Base-by-base conservation (phyloP, 2,797 vertebrate species). In the Allobates femoralis region DNA sequence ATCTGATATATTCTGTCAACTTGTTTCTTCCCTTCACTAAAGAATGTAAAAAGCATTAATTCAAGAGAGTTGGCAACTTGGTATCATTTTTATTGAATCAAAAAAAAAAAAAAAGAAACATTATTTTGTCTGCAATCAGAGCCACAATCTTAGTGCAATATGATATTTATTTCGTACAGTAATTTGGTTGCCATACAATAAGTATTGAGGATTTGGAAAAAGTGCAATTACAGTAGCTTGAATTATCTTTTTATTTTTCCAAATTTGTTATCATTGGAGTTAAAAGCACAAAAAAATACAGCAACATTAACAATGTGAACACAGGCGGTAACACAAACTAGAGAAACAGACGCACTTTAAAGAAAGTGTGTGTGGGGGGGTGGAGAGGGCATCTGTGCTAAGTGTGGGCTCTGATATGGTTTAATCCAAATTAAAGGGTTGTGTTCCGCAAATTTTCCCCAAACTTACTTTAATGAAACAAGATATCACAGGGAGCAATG, bases 81-180 rank as follows among this genome's bases (percentile, higher is more conserved):
- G 53, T 90, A 56, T 82, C 56, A 75, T 79, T 86, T 46, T 86
- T 86, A 67, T 91, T 90, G 64, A 83, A 23, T 90, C 86, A 91
- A 91, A 91, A 90, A 90, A 89, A 81, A 77, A n/a, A 85, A 90
- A 91, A 91, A 90, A 90, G 90, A 89, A 81, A 77, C 32, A 85
- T 85, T 87, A 84, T 79, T 89, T 92, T 90, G 89, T 92, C 92
- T 91, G 90, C 90, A 95, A 93, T 94, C 94, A 96, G 92, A 92
- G 92, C 95, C 91, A 94, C 94, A 91, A 92, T 94, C 92, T 91
- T 95, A 96, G 96, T 97, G 96, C 96, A 97, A 97, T 95, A 95
- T 96, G 93, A 95, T 96, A 95, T 99, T 98, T 98, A 98, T 99
- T 98, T 97, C 94, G 97, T 96, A 97, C 95, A 97, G 96, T 97